Evolutionary conservation across 2,797 vertebrate genomes (phyloP), one percentile per base, ranked within the genome.

Genomic region (Oreochromis mossambicus): DNA sequence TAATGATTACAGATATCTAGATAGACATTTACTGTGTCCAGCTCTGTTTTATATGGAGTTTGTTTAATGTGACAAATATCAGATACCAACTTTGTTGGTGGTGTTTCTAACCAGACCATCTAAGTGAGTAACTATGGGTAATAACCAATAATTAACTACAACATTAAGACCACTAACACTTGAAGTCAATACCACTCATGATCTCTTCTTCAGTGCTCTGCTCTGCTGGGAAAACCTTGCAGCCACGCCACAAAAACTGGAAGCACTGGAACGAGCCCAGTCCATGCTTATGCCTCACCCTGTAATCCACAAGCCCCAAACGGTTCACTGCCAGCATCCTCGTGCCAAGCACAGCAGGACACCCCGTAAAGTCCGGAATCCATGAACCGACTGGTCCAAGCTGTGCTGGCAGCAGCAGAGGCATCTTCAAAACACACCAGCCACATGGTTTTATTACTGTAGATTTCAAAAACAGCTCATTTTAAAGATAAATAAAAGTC

Each of bases 11-110:
- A 7, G 43, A 15, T 48, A 48, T 17, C 2, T 7, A 38, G 6
- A 61, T 3, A 34, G 5, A 61, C 15, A 61, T 61, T 61, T 61
- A 61, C 56, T 61, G 29, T 11, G 5, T 34, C 56, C 2, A 0
- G 21, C 36, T 66, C 21, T 43, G 21, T 43, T 68, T 68, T 17
- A 26, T 0, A 24, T 15, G 63, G 6, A 24, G 12, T 70, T 15
- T 10, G 56, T 61, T 61, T 34, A 34, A 61, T 19, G 2, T n/a
- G 2, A 43, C 5, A 68, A 68, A 68, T 43, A 43, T 13, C 38
- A 4, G 63, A 21, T 8, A 41, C 34, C n/a, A 41, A 15, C 1
- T 68, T 9, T 43, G 63, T 0, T 68, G 36, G 0, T 36, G 32
- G 2, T 21, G 36, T 68, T 68, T 68, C 34, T 68, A 68, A 68